Evolutionary conservation across 2,797 vertebrate genomes (phyloP).

Genomic region (Lophotriccus pileatus): DNA sequence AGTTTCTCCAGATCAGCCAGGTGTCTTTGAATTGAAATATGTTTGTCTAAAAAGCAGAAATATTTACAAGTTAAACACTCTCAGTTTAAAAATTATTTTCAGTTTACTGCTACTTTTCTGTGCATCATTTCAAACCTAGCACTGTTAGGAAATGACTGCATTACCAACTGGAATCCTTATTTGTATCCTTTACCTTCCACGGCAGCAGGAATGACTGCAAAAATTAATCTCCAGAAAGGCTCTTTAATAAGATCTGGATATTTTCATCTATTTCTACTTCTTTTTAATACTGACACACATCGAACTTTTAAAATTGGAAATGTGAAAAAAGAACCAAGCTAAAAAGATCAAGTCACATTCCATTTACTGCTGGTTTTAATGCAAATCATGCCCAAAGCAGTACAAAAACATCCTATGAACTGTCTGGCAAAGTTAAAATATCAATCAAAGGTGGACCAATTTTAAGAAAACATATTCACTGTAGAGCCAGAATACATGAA

Average conservation of each 20-base stretch:
- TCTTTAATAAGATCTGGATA: background rate
- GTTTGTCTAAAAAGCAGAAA: constrained; percentile 81
- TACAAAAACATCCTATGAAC: background rate
- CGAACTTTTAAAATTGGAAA: background rate
- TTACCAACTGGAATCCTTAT: background rate
- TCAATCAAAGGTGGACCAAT: background rate
- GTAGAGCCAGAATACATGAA: background rate
- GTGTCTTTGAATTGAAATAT: constrained; percentile 89
- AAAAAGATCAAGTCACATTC: background rate
- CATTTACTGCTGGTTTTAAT: background rate
- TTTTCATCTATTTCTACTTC: background rate
- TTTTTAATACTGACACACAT: background rate
- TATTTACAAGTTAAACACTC: background rate
- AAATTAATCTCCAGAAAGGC: background rate
- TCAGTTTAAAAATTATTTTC: background rate
- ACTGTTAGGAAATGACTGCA: background rate
- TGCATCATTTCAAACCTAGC: background rate
- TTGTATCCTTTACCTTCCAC: background rate
- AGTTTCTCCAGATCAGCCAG: constrained; percentile 89
- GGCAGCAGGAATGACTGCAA: background rate
- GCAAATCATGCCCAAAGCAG: background rate
- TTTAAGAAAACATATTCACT: background rate
- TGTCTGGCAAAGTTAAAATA: background rate
- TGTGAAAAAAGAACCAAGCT: background rate
- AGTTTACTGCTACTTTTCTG: background rate